Evolutionary conservation across 2,888 invertebrate genomes (phyloP).

Genomic region (Cephus pulcher): DNA sequence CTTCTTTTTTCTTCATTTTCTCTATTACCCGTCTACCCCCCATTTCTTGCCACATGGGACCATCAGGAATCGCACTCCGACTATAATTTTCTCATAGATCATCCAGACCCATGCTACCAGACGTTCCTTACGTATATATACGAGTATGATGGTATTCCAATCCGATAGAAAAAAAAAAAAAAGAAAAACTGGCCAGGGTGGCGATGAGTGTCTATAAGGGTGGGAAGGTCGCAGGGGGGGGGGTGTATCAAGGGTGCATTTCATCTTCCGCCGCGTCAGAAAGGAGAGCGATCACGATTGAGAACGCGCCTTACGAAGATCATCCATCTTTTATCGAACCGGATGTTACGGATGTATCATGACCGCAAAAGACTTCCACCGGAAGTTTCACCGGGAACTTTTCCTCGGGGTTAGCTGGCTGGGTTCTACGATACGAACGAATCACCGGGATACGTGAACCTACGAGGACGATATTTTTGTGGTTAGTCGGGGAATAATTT

Average conservation of each 20-base stretch:
- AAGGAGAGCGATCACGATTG: slow-evolving; percentile 65
- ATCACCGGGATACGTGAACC: slow-evolving; percentile 8
- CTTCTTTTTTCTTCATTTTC: background rate
- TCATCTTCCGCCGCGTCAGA: slow-evolving; percentile 64
- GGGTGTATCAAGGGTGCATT: slow-evolving; percentile 60
- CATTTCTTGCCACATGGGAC: background rate
- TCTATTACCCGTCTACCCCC: background rate
- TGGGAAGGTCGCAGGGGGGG: slow-evolving; percentile 3
- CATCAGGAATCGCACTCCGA: background rate
- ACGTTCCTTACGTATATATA: background rate
- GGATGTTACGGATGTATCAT: slow-evolving; percentile 35
- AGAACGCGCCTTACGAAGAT: slow-evolving; percentile 49
- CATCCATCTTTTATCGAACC: slow-evolving; percentile 65
- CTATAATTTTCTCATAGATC: background rate
- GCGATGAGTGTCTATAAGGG: background rate
- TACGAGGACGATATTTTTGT: slow-evolving; percentile 55
- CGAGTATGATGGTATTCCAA: background rate
- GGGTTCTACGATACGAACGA: background rate
- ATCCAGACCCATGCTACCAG: background rate
- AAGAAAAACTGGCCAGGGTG: background rate
- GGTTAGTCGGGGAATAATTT: slow-evolving; percentile 62
- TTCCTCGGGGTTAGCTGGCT: background rate
- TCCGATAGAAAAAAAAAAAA: background rate
- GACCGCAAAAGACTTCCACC: background rate
- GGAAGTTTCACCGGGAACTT: background rate